Evolutionary conservation across 23 tunicate genomes (phyloP).

Genomic region (Corella eumyota): DNA sequence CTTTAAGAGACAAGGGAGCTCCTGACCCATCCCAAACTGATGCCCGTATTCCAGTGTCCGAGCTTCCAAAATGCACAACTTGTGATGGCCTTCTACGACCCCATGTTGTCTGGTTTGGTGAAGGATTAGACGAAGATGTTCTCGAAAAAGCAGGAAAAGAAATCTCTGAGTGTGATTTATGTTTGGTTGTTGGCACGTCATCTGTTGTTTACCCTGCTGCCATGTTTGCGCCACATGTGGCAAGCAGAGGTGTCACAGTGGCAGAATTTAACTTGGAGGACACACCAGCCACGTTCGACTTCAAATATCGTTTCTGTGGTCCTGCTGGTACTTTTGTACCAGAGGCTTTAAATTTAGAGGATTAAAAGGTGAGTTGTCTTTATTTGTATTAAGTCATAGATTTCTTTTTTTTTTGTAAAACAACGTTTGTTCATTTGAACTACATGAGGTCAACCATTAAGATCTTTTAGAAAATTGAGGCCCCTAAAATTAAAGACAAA

Average conservation of each 20-base stretch:
- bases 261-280: constrained; percentile 75
- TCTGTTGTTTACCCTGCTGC: constrained; percentile 92
- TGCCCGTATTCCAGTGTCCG: constrained; percentile 31
- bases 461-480: too few species aligned
- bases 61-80: constrained; percentile 36
- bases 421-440: too few species aligned
- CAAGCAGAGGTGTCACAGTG: constrained; percentile 59
- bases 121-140: constrained; percentile 37
- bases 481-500: too few species aligned
- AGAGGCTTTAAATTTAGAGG: constrained; percentile 15
- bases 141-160: constrained; percentile 4
- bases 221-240: constrained; percentile 68
- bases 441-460: too few species aligned
- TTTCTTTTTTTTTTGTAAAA: too few species aligned
- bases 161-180: constrained; percentile 40
- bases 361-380: too few species aligned
- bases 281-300: constrained; percentile 37
- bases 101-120: constrained; percentile 87
- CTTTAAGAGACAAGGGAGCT: constrained; percentile 41
- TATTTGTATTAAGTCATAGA: too few species aligned
- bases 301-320: constrained; percentile 64
- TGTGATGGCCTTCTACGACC: constrained; percentile 55
- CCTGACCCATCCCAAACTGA: constrained; percentile 46
- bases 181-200: constrained; percentile 66
- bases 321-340: constrained; percentile 65